phyloP scores from a whole-genome alignment of 2,113 vertebrate species.

The Taxidea taxus region DNA sequence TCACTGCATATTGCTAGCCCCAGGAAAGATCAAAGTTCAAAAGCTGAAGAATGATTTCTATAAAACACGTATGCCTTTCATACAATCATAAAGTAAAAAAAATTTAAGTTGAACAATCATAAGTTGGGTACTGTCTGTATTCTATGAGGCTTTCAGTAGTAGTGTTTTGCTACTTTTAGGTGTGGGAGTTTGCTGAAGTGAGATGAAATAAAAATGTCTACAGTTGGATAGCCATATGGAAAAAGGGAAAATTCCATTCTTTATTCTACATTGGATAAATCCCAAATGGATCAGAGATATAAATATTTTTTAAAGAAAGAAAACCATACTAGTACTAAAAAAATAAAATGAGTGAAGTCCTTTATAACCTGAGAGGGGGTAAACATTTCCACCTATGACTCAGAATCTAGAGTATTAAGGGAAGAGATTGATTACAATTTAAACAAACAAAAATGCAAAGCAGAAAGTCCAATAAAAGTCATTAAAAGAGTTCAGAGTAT shows the following conservation, averaged over 20 bases:
- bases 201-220: conserved; percentile 2
- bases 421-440: background rate
- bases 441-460: background rate
- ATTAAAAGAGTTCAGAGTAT: background rate
- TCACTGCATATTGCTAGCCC: background rate
- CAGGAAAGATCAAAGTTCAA: background rate
- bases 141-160: background rate
- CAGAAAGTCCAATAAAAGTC: background rate
- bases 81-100: background rate
- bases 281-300: background rate
- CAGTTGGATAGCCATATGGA: background rate
- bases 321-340: background rate
- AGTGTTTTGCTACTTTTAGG: background rate
- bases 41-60: background rate
- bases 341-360: background rate
- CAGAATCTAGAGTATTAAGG: background rate
- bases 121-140: background rate
- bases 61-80: background rate
- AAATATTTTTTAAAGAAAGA: background rate
- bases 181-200: background rate
- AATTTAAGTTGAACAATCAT: background rate
- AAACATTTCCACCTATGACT: background rate
- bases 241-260: background rate
- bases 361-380: background rate
- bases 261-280: background rate